Base-by-base conservation (phyloP, 2,797 vertebrate genomes). In the Syndactyla subalaris region DNA sequence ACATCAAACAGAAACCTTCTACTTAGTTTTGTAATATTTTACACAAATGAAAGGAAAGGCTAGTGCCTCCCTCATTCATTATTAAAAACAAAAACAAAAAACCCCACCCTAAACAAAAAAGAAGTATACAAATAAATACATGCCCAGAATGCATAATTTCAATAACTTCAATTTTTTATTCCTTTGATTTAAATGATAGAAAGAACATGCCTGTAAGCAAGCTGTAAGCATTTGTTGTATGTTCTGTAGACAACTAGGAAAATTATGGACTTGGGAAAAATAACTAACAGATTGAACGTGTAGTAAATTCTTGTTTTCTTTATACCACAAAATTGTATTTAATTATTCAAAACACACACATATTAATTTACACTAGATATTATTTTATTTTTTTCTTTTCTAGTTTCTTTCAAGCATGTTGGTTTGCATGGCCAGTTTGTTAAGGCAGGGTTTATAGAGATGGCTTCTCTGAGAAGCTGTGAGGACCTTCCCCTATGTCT, bases 361-460 rank as follows among this genome's bases (percentile, higher is more conserved):
- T 19, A 78, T 58, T 74, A 88, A 75, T 94, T 86, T 88, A 30
- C 5, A 27, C 38, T 17, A 49, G 3, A 5, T 8, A 3, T 32
- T 41, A 10, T 65, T 80, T 74, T 10, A 2, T 62, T 85, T 62
- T 32, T 65, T 52, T 46, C 2, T 52, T 66, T 74, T 76, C 39
- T 72, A 29, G 3, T 76, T 95, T 55, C 19, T 54, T 75, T 73
- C 32, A 61, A 59, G 65, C 22, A 38, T 66, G 30, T 16, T 13
- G 12, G 1, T 17, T n/a, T 70, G 30, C 9, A 8, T 46, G 23
- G 12, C 27, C 32, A 41, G 2, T 89, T 78, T 49, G 12, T 20
- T 36, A 59, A 23, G 0, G 2, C 8, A 8, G 2, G 3, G 1
- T 7, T 75, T 63, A 14, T 24, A 51, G 21, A 3, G 6, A 3